Conservation (phyloP, 1,140 invertebrate genomes). For the Aphaenogaster floridana region DNA sequence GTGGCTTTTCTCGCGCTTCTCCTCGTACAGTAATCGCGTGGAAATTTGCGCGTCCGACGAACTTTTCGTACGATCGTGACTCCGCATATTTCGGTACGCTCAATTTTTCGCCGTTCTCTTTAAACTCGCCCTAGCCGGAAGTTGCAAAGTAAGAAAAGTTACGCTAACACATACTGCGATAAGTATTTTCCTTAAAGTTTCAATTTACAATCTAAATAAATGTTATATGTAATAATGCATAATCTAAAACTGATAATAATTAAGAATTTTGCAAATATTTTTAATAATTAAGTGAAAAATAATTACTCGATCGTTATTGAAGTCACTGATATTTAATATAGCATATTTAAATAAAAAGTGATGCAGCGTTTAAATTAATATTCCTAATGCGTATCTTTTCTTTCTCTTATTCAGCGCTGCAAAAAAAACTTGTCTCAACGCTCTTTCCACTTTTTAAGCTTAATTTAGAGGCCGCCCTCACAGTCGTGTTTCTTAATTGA, state of each 20-base stretch:
- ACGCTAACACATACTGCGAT: neutral
- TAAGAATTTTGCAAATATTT: neutral
- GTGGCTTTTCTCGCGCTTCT: neutral
- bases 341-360: slow-evolving; percentile 2
- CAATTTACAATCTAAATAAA: neutral
- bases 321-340: neutral
- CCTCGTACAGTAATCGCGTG: neutral
- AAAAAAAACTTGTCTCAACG: slow-evolving; percentile 10
- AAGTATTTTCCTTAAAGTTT: neutral
- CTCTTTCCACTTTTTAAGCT: neutral
- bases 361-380: slow-evolving; percentile 48
- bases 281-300: neutral
- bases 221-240: neutral
- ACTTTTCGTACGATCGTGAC: slow-evolving; percentile 36
- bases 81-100: slow-evolving; percentile 15
- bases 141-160: slow-evolving; percentile 18
- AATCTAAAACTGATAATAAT: slow-evolving; percentile 5
- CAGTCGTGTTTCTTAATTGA: slow-evolving; percentile 65
- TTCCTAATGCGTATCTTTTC: neutral
- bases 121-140: neutral
- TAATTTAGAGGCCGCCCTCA: slow-evolving; percentile 11
- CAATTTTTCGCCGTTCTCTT: slow-evolving; percentile 31
- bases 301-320: neutral
- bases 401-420: neutral
- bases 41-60: slow-evolving; percentile 42